A percentile compares a stretch with the other conserved stretches of the same genome.
These are phyloP conservation scores for Propithecus deckenii DNA, from an alignment of 2,797 vertebrate genomes.

Conservation along the genomic window DNA sequence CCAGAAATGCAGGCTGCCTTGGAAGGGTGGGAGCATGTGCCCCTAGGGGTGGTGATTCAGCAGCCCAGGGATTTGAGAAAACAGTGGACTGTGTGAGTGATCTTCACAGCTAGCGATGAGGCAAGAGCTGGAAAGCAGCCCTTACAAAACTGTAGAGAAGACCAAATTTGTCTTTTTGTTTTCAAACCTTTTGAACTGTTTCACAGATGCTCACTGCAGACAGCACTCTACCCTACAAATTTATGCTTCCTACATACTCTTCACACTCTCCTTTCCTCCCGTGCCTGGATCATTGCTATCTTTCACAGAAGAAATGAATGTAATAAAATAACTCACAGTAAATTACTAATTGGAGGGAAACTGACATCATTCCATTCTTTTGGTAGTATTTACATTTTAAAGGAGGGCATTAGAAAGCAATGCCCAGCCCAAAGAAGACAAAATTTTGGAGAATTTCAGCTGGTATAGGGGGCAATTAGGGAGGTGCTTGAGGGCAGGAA, in stretches of 20 bases:
- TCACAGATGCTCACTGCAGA: not conserved
- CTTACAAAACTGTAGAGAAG: not conserved
- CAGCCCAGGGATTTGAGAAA: no score
- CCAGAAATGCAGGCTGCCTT: not conserved
- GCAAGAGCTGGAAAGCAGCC: not conserved
- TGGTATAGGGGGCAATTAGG: not conserved
- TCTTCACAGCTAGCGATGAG: not conserved
- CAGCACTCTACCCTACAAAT: not conserved
- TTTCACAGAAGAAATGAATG: not conserved
- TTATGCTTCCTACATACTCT: not conserved
- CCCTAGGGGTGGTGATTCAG: rapidly evolving
- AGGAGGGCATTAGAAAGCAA: not conserved
- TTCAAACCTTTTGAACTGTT: not conserved
- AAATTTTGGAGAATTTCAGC: not conserved
- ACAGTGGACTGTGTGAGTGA: not conserved
- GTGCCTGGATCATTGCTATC: not conserved
- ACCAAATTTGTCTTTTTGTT: not conserved
- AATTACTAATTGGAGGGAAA: not conserved
- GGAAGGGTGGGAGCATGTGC: not conserved
- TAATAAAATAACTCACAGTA: not conserved
- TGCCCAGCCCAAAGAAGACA: not conserved
- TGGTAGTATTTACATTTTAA: conserved; percentile 2
- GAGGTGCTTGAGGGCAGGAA: not conserved
- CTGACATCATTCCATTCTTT: not conserved
- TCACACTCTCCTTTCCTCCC: not conserved